Percentiles rank a stretch among this genome's conserved stretches.
These are phyloP conservation scores for Lepidocyrtinus sp. DNA, from an alignment of 2,888 invertebrate genomes.

Conservation along the genomic window DNA sequence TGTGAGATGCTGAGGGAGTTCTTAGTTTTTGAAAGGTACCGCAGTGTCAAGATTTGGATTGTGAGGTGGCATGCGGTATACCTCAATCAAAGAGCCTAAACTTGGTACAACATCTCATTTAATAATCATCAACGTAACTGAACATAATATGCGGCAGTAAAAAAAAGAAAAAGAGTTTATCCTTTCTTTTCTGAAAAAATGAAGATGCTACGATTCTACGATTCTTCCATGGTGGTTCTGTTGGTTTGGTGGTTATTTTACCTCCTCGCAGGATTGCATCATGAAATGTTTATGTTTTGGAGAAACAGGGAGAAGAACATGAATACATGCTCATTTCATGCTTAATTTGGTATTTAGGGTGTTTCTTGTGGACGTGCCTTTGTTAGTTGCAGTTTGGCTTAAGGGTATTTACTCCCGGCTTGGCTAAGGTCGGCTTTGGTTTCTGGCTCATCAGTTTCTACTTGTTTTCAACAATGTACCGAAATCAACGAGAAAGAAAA, in stretches of 20 bases:
- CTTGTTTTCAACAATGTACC: too few relatives aligned
- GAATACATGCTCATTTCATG: slow-evolving; percentile 32
- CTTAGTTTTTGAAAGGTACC: slow-evolving; percentile 44
- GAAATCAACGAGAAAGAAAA: too few relatives aligned
- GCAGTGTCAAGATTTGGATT: slow-evolving; percentile 61
- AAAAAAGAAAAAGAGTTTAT: too few relatives aligned
- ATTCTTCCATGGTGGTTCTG: too few relatives aligned
- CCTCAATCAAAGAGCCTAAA: slow-evolving; percentile 62
- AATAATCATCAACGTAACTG: slow-evolving; percentile 60
- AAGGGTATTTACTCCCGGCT: too few relatives aligned
- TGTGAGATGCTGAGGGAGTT: slow-evolving; percentile 15
- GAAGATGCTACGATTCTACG: too few relatives aligned
- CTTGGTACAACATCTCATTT: slow-evolving; percentile 64
- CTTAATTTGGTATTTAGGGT: slow-evolving; percentile 54
- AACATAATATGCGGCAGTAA: slow-evolving; percentile 12
- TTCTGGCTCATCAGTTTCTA: too few relatives aligned
- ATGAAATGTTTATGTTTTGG: slow-evolving; percentile 43
- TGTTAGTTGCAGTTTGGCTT: too few relatives aligned
- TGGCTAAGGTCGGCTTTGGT: too few relatives aligned
- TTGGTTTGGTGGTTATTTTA: slow-evolving; percentile 9
- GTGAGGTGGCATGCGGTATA: slow-evolving; percentile 58
- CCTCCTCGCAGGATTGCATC: neutral
- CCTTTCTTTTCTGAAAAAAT: too few relatives aligned
- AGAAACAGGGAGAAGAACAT: slow-evolving; percentile 36
- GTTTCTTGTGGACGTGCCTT: too few relatives aligned